Evolutionary conservation across 2,113 vertebrate genomes (phyloP), one percentile per base, ranked within the genome.

Genomic region (Neopipo cinnamomea): DNA sequence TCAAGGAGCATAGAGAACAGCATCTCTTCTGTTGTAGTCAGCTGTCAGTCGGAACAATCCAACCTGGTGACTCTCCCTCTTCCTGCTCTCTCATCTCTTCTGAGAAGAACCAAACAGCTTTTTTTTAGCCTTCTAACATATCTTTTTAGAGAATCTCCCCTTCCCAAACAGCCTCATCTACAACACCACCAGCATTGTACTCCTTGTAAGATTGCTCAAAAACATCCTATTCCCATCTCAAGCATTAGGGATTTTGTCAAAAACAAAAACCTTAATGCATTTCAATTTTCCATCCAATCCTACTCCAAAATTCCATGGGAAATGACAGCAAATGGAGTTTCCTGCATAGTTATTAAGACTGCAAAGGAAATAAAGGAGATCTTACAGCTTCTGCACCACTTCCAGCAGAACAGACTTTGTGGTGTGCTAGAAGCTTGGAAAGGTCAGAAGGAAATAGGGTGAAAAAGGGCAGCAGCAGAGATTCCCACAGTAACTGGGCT

Each of bases 51-150:
- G 74, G 86, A 94, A 27, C 91, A 66, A 52, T 83, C 80, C 77
- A 27, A 2, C 42, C 80, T 74, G 82, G 72, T 77, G 63, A 95
- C 82, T 88, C 82, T 88, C 85, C 81, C 53, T 75, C 44, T 52
- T 75, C 68, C 85, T 61, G 72, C 73, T 77, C 87, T 88, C 71
- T 92, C 91, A 92, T 87, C 92, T 96, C 77, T 93, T 97, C 85
- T 93, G 74, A 95, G 94, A 94, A 96, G 93, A 96, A 94, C n/a
- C 61, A 96, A 91, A 86, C 80, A 89, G 80, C 61, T 37, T 91
- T 95, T 95, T 46, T 44, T 95, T 93, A 97, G 63, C 56, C 73
- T 93, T 67, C 91, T 95, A 92, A 96, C 76, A 49, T 67, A n/a
- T 39, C 72, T 92, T 92, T 97, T 95, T 93, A 96, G 89, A 95